phyloP scores from a whole-genome alignment of 2,797 vertebrate species.

The Mus caroli region DNA sequence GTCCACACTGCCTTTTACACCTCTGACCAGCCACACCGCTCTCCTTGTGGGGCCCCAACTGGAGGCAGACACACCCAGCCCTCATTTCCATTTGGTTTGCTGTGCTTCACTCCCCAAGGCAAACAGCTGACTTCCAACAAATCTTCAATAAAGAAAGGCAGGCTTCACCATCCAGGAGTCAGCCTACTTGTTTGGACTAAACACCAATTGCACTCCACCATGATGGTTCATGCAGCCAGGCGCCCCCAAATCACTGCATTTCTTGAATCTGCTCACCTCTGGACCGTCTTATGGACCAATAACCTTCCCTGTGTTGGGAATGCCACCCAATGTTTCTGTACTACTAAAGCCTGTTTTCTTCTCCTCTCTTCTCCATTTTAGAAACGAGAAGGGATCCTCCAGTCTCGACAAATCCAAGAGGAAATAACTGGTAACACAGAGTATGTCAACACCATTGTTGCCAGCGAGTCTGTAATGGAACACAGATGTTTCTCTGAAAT shows the following conservation, averaged over 20 bases:
- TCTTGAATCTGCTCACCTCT: constrained; percentile 44
- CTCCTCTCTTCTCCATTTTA: constrained; percentile 86
- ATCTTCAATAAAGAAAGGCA: constrained; percentile 81
- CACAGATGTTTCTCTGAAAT: constrained; percentile 88
- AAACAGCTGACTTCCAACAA: constrained; percentile 74
- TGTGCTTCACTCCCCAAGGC: constrained; percentile 71
- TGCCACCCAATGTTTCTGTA: constrained; percentile 67
- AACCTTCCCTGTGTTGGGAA: constrained; percentile 70
- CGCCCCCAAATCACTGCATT: background rate
- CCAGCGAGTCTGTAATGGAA: constrained; percentile 88
- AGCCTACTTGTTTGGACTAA: constrained; percentile 81
- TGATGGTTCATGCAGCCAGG: constrained; percentile 64
- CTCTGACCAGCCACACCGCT: background rate
- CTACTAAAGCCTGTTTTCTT: constrained; percentile 69
- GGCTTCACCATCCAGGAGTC: constrained; percentile 75
- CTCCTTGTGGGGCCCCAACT: constrained; percentile 66
- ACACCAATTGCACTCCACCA: constrained; percentile 61
- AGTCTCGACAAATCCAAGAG: constrained; percentile 98
- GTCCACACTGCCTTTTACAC: constrained; percentile 42
- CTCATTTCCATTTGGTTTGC: constrained; percentile 75
- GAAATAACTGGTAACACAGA: constrained; percentile 99
- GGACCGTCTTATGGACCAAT: constrained; percentile 59
- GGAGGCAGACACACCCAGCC: constrained; percentile 76
- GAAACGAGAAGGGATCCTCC: constrained; percentile 99
- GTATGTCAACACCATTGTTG: constrained; percentile 92